A percentile compares a stretch with the other conserved stretches of the same genome.
phyloP scores from a whole-genome alignment of 1,140 invertebrate species.

The Eufriesea mexicana region DNA sequence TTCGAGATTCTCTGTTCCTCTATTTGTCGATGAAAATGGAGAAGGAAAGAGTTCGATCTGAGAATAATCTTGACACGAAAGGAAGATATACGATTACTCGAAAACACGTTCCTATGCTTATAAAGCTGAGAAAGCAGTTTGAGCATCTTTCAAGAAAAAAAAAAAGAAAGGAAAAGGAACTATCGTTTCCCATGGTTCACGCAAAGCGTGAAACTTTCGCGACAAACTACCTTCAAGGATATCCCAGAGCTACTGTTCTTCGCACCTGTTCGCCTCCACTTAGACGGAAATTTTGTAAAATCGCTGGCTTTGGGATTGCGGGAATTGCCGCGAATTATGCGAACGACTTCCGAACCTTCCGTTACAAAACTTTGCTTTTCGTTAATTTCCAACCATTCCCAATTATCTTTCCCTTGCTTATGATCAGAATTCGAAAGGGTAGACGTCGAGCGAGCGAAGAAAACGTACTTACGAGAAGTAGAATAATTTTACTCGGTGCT shows the following conservation, averaged over 20 bases:
- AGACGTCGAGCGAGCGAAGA: background rate
- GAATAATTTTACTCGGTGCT: too few species aligned
- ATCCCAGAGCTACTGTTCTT: slow-evolving; percentile 6
- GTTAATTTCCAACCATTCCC: background rate
- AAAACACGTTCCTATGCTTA: background rate
- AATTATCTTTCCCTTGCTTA: slow-evolving; percentile 19
- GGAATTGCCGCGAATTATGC: slow-evolving; percentile 12
- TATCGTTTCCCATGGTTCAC: background rate
- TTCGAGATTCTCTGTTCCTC: too few species aligned
- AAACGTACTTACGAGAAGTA: background rate
- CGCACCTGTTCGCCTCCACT: slow-evolving; percentile 5
- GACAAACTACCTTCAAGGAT: slow-evolving; percentile 20
- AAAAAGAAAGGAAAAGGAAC: background rate
- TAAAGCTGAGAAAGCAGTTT: background rate
- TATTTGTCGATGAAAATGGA: too few species aligned
- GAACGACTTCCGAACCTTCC: background rate
- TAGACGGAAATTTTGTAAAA: slow-evolving; percentile 21
- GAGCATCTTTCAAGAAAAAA: background rate
- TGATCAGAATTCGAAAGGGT: slow-evolving; percentile 29
- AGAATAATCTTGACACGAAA: background rate
- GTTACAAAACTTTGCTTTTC: background rate
- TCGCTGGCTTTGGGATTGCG: background rate
- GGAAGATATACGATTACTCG: background rate
- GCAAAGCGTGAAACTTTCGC: slow-evolving; percentile 41
- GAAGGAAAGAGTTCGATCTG: too few species aligned